Base-by-base conservation (phyloP, 2,888 invertebrate species). In the Xanthostigma xanthostigma region DNA sequence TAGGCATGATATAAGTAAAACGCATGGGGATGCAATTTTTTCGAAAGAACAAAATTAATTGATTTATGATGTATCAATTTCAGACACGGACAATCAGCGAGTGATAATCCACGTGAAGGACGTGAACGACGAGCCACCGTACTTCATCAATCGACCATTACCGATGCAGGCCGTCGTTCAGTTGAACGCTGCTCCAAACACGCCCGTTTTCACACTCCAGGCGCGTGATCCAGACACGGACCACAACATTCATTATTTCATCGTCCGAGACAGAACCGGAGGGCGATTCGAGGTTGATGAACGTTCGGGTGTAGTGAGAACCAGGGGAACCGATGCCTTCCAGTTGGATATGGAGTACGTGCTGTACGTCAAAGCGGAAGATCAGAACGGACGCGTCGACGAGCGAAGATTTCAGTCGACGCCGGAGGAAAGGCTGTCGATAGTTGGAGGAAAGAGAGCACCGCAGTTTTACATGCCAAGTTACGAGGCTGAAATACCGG, bases 151-250 rank as follows among this genome's bases (percentile, higher is more conserved):
- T 71, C 81, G 90, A 2, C 97, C 97, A 0, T 71, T 91, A 54
- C 97, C 97, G 13, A 96, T 95, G 90, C 91, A 95, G 68, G 91
- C 96, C 1, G 94, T 96, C 51, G 94, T 96, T 1, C 93, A 95
- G 62, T 76, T 93, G 47, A 95, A 95, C 65, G 94, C 95, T 4
- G 88, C 92, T 4, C 88, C 92, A 38, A 95, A 94, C 65, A 93
- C 93, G 0, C 92, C 91, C 6, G 94, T 96, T 5, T 96, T 94
- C 70, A 94, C 94, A n/a, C 78, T 98, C 33, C 92, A 94, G 66
- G 97, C 97, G 12, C 73, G 93, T 55, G 96, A 97, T 66, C 95
- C 95, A 3, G 94, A 95, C 64, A 93, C 93, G 1, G 94, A 93
- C 69, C 91, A 93, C 65, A 90, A 91, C 64, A 92, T 95, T 54